Evolutionary conservation across 2,797 vertebrate genomes (phyloP).

Genomic region (Scolopax rusticola): DNA sequence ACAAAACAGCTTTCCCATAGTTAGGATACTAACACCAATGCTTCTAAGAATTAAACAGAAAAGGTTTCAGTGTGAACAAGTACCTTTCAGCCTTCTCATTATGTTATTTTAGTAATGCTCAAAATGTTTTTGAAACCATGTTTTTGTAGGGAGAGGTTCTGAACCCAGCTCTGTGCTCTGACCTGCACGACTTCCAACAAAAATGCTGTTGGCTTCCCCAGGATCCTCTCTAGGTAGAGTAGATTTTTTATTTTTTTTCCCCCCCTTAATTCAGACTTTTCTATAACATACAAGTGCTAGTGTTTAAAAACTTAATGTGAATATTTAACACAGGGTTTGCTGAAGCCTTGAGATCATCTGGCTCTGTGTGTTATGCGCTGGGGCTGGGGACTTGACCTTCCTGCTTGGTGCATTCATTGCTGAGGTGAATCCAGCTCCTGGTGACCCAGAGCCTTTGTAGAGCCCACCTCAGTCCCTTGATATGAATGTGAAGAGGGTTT

Average conservation of each 20-base stretch:
- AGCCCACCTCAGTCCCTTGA: neutral
- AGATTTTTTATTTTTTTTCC: neutral
- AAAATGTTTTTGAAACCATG: neutral
- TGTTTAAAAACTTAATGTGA: neutral
- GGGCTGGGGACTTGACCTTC: neutral
- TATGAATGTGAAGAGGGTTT: neutral
- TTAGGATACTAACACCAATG: neutral
- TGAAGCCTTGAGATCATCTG: neutral
- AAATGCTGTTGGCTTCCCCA: neutral
- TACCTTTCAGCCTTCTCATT: neutral
- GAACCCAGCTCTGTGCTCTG: neutral
- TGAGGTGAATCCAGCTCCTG: neutral
- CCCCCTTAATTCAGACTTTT: neutral
- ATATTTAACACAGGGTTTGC: neutral
- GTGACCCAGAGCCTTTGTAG: neutral
- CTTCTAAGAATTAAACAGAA: neutral
- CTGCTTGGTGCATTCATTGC: neutral
- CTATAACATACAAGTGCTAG: too few species aligned
- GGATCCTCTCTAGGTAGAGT: neutral
- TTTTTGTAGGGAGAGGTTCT: neutral
- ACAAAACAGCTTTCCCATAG: neutral
- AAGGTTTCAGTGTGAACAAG: neutral
- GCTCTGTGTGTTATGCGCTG: accelerated
- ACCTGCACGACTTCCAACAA: neutral
- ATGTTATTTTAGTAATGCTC: neutral